Evolutionary conservation across 1,140 invertebrate genomes (phyloP), one percentile per base, ranked within the genome.

Genomic region (Penaeus indicus): DNA sequence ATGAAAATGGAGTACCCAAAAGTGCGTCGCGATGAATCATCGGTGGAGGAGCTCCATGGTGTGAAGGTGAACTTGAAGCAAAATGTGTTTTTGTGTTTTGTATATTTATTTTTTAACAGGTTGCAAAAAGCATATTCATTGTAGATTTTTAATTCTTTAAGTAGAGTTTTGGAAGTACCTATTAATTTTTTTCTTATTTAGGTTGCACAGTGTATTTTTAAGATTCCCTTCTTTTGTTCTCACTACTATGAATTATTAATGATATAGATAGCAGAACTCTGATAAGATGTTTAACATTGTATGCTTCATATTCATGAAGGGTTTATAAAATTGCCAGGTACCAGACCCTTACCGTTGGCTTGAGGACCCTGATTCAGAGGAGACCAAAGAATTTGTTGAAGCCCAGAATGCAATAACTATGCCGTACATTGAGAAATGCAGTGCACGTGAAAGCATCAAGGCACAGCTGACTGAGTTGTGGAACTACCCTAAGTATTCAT

Each of bases 401-500:
- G 95, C 95, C 19, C 97, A 99, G 93, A 99, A 99, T 95, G 95
- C 95, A 38, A 94, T 99, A 25, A 97, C 97, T 19, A 93, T 94
- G 80, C 97, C 97, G 3, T 99, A 96, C 93, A 94, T 99, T 8
- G 94, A 97, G 90, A 93, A 94, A 25, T 99, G 96, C 92, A 93
- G 95, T 10, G 94, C 95, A 75, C 95, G 96, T 91, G 93, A 95
- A 19, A 94, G 95, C 91, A 95, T 99, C 69, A 95, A 96, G 91
- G 93, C 95, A 77, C 94, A 95, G 87, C 94, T 99, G 5, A 99
- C 96, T 0, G 95, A 98, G 91, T 93, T 99, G 5, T 99, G 97
- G 97, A 96, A 99, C 93, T 99, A 97, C 94, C 97, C 97, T 60
- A 99, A 99, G 93, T 99, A 97, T 93, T 96, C 97, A 0, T 97